Percentiles rank a stretch among this genome's conserved stretches.
Conservation (phyloP, 2,797 vertebrate species). For the Acridotheres tristis region DNA sequence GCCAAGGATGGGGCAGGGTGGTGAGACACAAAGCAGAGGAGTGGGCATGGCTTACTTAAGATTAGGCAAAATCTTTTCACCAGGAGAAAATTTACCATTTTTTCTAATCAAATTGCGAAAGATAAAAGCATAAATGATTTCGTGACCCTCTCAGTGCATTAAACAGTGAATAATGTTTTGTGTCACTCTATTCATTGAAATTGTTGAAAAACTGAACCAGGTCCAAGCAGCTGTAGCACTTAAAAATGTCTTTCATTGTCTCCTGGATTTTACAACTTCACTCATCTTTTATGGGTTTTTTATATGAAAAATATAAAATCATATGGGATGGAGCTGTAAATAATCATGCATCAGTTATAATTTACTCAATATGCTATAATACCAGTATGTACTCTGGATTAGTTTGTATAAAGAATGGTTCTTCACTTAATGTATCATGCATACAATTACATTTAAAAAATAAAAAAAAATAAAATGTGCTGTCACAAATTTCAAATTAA, state of each 20-base stretch:
- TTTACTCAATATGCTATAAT: not conserved
- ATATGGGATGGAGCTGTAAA: not conserved
- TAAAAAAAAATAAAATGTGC: not conserved
- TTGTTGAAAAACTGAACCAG: not conserved
- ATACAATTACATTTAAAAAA: not conserved
- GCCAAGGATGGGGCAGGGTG: not conserved
- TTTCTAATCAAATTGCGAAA: not conserved
- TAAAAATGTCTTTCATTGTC: not conserved
- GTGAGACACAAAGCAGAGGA: not conserved
- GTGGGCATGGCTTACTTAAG: not conserved
- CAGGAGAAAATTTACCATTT: not conserved
- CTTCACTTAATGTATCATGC: not conserved
- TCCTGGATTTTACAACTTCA: not conserved
- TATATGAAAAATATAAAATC: not conserved
- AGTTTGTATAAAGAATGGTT: not conserved
- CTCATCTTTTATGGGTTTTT: not conserved
- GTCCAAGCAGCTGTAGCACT: not conserved
- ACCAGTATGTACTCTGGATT: not conserved
- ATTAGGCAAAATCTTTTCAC: not conserved
- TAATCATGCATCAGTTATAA: not conserved
- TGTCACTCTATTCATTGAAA: not conserved
- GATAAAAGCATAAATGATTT: not conserved
- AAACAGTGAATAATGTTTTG: not conserved
- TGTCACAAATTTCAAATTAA: not conserved
- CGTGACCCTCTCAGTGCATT: not conserved